Conservation (phyloP, 2,797 vertebrate species). For the Natrix natrix region DNA sequence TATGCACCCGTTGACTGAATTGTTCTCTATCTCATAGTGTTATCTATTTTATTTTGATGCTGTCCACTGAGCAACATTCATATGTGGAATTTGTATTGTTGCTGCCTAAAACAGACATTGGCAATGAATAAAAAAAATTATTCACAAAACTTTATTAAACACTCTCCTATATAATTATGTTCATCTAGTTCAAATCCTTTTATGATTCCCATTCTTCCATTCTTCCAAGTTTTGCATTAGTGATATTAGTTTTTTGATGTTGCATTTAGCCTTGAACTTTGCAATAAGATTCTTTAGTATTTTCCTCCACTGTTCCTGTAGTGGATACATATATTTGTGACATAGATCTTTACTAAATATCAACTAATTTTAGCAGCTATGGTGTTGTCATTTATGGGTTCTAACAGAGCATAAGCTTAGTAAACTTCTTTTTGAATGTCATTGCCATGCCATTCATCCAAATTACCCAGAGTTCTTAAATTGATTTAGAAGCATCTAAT, state of each 20-base stretch:
- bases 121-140: not conserved
- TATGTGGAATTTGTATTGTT: not conserved
- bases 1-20: not conserved
- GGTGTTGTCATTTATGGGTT: not conserved
- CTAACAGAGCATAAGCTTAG: not conserved
- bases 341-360: not conserved
- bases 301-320: not conserved
- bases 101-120: not conserved
- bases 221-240: not conserved
- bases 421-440: not conserved
- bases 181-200: not conserved
- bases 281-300: not conserved
- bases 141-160: not conserved
- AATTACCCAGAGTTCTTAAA: not conserved
- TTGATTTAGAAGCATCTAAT: not conserved
- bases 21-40: not conserved
- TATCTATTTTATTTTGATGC: not conserved
- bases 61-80: not conserved
- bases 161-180: not conserved
- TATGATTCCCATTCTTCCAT: not conserved
- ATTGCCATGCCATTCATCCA: not conserved
- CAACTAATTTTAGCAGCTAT: not conserved
- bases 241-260: not conserved
- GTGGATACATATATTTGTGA: not conserved
- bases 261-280: not conserved